Evolutionary conservation across 2,797 vertebrate genomes (phyloP).

Genomic region (Anabacerthia variegaticeps): DNA sequence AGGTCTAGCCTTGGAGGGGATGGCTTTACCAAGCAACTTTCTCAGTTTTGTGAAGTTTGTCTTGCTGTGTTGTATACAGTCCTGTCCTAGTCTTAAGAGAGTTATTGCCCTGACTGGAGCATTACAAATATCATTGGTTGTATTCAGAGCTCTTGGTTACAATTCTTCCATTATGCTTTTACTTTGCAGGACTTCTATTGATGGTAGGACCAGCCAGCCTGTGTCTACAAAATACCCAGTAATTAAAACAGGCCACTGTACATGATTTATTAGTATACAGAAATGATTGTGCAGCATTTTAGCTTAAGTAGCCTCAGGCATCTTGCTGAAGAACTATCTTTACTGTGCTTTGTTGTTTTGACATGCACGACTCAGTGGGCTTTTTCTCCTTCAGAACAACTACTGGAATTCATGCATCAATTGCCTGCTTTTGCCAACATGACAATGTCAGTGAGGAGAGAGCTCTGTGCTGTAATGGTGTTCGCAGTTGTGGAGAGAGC

Average conservation of each 20-base stretch:
- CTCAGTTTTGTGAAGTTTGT: not conserved
- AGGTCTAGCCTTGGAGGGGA: not conserved
- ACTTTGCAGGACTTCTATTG: constrained; percentile 12
- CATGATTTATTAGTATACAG: constrained; percentile 48
- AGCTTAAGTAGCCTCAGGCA: constrained; percentile 10
- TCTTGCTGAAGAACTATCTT: constrained; percentile 47
- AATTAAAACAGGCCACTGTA: constrained; percentile 53
- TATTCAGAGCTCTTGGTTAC: not conserved
- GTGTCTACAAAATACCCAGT: constrained; percentile 18
- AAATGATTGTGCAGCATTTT: constrained; percentile 40
- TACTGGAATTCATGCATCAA: constrained; percentile 99
- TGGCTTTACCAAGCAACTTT: not conserved
- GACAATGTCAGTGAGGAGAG: constrained; percentile 98
- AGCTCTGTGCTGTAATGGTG: constrained; percentile 98
- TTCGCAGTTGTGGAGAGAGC: constrained; percentile 98
- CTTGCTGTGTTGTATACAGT: not conserved
- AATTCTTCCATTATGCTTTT: constrained; percentile 43
- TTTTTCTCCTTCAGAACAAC: constrained; percentile 88
- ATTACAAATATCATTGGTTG: not conserved
- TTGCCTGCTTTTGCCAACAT: constrained; percentile 99
- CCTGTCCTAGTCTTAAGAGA: not conserved
- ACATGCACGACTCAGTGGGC: constrained; percentile 14
- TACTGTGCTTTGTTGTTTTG: constrained; percentile 41
- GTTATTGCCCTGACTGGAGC: not conserved
- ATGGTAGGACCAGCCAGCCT: not conserved